Base-by-base conservation (phyloP, 2,113 vertebrate genomes). In the Dipodomys spectabilis region DNA sequence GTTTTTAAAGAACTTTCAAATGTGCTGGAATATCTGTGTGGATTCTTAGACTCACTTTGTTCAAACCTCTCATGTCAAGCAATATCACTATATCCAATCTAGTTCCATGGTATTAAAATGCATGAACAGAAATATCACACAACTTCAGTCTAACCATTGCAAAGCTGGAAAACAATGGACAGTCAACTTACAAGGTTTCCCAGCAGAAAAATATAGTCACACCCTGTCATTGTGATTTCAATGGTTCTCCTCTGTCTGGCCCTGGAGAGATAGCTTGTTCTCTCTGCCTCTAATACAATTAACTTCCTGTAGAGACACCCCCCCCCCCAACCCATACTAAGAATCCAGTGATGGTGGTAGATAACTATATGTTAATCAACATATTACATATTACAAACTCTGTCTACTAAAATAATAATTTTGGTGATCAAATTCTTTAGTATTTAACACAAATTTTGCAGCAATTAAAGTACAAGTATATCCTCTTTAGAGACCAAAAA, bases 381-480 rank as follows among this genome's bases (percentile, higher is more conserved):
- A 39, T 80, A 90, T 87, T 92, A 39, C 85, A 30, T 80, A 78
- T 83, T 88, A 85, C 22, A 81, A 68, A 44, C 6, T 83, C 20
- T 91, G 30, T 60, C 13, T 84, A 89, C 39, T 84, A 87, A 93
- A 44, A 45, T 65, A 92, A 67, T 81, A 91, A 80, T 88, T 82
- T 88, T 92, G 74, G 16, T 32, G 91, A 68, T 91, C 53, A 75
- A 88, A 68, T 7, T 69, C 71, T 87, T 87, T 49, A 74, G 32
- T 92, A 79, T 94, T 93, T 96, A 82, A 78, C 73, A 90, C 28
- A 91, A 80, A 83, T 27, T 0, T 30, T 72, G 35, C 11, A 90
- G 22, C 72, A 95, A 85, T 87, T 49, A 90, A 95, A 93, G 45
- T 91, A 86, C 39, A 94, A 60, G 80, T 93, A 82, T 25, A 65